Percentiles rank a stretch among this genome's conserved stretches.
phyloP scores from a whole-genome alignment of 2,888 invertebrate genomes.

The Erebia epiphron region DNA sequence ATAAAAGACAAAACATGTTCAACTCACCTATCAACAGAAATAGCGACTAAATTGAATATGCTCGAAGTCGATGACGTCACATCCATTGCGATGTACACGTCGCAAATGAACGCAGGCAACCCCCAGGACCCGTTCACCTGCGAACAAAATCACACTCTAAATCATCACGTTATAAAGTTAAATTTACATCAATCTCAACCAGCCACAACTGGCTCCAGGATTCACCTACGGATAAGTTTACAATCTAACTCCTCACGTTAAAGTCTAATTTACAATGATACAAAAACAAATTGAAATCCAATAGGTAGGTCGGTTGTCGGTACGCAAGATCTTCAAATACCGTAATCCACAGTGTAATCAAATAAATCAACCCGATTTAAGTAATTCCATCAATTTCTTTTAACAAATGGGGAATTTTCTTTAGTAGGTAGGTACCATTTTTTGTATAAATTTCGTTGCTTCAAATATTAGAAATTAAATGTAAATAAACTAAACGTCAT shows the following conservation, averaged over 20 bases:
- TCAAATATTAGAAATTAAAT: too few relatives aligned
- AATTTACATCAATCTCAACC: conserved; percentile 11
- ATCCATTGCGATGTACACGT: conserved; percentile 99
- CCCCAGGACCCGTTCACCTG: conserved; percentile 96
- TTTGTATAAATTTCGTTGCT: too few relatives aligned
- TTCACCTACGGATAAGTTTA: conserved; percentile 37
- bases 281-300: conserved; percentile 20
- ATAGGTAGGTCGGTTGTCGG: neutral
- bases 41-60: conserved; percentile 98
- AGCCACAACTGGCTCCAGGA: neutral
- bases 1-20: neutral
- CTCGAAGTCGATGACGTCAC: conserved; percentile 98
- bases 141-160: conserved; percentile 39
- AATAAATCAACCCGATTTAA: conserved; percentile 32
- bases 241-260: conserved; percentile 15
- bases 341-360: conserved; percentile 18
- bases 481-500: too few relatives aligned
- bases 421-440: too few relatives aligned
- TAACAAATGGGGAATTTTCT: neutral
- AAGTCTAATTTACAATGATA: conserved; percentile 19
- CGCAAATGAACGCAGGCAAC: conserved; percentile 94
- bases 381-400: conserved; percentile 27
- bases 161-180: conserved; percentile 3
- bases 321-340: conserved; percentile 21
- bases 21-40: conserved; percentile 97